Conservation (phyloP, 2,797 vertebrate species). For the Mormyrops attenuatus region DNA sequence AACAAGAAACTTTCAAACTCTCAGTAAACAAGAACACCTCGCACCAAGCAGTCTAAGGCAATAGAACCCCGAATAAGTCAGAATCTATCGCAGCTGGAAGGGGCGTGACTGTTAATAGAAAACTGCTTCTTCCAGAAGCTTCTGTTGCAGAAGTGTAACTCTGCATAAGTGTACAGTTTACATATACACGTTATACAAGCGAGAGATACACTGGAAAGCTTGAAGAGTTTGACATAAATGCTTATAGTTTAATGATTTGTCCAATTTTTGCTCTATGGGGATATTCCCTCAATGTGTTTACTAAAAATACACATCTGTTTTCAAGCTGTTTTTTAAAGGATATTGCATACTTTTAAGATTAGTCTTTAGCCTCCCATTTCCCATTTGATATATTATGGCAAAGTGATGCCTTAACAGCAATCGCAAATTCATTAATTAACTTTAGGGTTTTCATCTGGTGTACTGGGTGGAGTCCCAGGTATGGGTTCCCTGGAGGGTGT, state of each 20-base stretch:
- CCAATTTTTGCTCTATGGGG: background rate
- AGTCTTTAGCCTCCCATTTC: background rate
- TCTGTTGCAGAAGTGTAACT: background rate
- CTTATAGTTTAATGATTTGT: background rate
- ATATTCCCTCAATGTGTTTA: background rate
- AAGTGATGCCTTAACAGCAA: constrained; percentile 32
- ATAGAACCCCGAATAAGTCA: background rate
- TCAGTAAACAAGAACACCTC: background rate
- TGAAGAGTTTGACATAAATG: constrained; percentile 1
- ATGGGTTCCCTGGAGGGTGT: background rate
- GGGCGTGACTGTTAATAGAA: background rate
- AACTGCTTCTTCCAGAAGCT: background rate
- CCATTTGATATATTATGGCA: background rate
- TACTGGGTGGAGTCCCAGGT: background rate
- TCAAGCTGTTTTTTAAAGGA: background rate
- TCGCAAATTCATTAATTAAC: constrained; percentile 34
- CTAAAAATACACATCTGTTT: constrained; percentile 13
- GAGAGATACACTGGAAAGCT: background rate
- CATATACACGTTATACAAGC: constrained; percentile 7
- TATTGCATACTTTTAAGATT: constrained; percentile 13
- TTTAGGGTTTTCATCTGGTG: constrained; percentile 26
- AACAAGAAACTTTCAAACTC: background rate
- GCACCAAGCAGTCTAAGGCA: background rate
- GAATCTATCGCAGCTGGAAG: background rate
- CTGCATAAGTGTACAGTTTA: too few relatives aligned